Evolutionary conservation across 2,888 invertebrate genomes (phyloP), one percentile per base, ranked within the genome.

Genomic region (Dusona sp.): DNA sequence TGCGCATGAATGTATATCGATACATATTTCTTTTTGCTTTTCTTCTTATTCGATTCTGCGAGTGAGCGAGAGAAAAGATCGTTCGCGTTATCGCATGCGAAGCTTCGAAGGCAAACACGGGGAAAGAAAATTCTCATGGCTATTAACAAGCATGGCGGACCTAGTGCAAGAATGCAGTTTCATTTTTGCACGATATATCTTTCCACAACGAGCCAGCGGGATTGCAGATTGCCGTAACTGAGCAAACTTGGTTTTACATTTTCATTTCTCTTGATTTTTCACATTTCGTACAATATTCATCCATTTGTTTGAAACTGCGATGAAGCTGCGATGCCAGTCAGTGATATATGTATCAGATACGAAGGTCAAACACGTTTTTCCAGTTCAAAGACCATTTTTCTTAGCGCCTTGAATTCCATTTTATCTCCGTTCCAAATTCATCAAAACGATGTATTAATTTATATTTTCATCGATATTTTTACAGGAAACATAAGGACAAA

Each of bases 401-500:
- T 19, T 7, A 6, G 4, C 19, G 7, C 4, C 48, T 3, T 3
- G 16, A 48, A 48, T 48, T 48, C 48, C 7, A 48, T n/a, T 16
- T 19, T 19, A 48, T 48, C 48, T 48, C 7, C 6, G 7, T 48
- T 19, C 7, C 48, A 4, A 48, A 19, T 48, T 19, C 7, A 19
- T 48, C 48, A 6, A 19, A 48, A n/a, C 19, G n/a, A n/a, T 19
- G 4, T n/a, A 48, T n/a, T 48, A 13, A 11, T 48, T 57, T 48
- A 38, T 72, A 57, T 78, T 25, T 64, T 48, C n/a, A 13, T 68
- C 9, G 13, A 22, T 75, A 45, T 64, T n/a, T 89, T 89, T 79
- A 9, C 95, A 98, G 99, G 99, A 87, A 96, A 96, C 75, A 97
- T 99, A 90, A 96, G 97, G 88, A 99, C 99, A 1, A 95, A 97